Percentiles rank a stretch among this genome's conserved stretches.
phyloP scores from a whole-genome alignment of 2,113 vertebrate species.

The Chloropsis hardwickii region DNA sequence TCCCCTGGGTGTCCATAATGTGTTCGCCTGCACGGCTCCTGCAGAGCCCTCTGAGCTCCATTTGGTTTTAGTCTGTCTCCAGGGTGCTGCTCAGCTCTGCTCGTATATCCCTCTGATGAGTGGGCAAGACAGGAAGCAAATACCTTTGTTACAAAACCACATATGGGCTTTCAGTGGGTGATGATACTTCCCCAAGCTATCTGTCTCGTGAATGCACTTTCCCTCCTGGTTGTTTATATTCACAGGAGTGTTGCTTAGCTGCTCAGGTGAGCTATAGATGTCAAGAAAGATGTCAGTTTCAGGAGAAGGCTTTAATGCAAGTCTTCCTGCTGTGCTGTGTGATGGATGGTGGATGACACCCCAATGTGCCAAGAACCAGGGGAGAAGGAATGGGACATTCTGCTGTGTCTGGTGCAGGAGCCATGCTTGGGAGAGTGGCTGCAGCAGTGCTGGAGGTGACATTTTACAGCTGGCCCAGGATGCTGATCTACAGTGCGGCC shows the following conservation, averaged over 20 bases:
- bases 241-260: not conserved
- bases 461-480: not conserved
- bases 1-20: not conserved
- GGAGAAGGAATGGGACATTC: not conserved
- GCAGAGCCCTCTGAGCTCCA: rapidly evolving
- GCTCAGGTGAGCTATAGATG: slow-evolving; percentile 17
- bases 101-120: not conserved
- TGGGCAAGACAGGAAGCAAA: slow-evolving; percentile 28
- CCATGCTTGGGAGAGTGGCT: rapidly evolving
- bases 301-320: not conserved
- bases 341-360: not conserved
- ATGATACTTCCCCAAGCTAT: slow-evolving; percentile 14
- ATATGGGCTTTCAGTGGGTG: not conserved
- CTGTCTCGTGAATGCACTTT: slow-evolving; percentile 22
- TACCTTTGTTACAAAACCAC: slow-evolving; percentile 37
- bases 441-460: not conserved
- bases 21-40: not conserved
- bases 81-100: not conserved
- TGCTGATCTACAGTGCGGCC: not conserved
- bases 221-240: not conserved
- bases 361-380: rapidly evolving
- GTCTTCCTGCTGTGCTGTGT: not conserved
- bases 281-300: not conserved
- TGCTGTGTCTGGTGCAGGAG: not conserved
- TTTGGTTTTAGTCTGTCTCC: slow-evolving; percentile 14